phyloP scores from a whole-genome alignment of 1,140 invertebrate species.

The Drosophila kepulauana region DNA sequence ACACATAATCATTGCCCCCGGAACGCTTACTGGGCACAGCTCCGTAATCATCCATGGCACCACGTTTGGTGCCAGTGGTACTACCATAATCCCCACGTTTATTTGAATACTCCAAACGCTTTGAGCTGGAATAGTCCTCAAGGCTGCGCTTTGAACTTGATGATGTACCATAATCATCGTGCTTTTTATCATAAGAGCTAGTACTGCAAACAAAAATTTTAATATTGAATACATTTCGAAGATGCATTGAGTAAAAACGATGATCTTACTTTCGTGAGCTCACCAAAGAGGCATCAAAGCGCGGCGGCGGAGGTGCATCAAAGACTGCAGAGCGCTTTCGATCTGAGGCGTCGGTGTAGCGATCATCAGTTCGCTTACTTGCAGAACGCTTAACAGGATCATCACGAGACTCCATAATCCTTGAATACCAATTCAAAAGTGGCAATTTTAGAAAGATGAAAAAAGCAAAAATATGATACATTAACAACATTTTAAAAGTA shows the following conservation, averaged over 20 bases:
- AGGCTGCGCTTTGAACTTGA: constrained; percentile 63
- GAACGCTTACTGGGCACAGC: constrained; percentile 72
- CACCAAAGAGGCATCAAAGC: constrained; percentile 78
- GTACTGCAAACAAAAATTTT: constrained; percentile 30
- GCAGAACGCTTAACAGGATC: constrained; percentile 85
- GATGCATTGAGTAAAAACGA: not conserved
- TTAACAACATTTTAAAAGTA: constrained; percentile 33
- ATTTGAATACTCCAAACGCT: constrained; percentile 71
- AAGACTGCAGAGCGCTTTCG: constrained; percentile 85
- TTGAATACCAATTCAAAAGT: constrained; percentile 33
- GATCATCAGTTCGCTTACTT: constrained; percentile 83
- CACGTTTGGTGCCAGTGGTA: constrained; percentile 64
- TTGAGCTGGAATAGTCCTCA: constrained; percentile 74
- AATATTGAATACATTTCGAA: constrained; percentile 5
- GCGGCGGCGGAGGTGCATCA: constrained; percentile 85
- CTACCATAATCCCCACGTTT: constrained; percentile 72
- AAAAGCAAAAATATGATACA: constrained; percentile 38
- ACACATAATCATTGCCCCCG: constrained; percentile 64
- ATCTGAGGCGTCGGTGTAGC: constrained; percentile 81
- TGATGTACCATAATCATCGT: constrained; percentile 75
- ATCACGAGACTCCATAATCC: constrained; percentile 84
- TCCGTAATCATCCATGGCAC: constrained; percentile 74
- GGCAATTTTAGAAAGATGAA: constrained; percentile 64
- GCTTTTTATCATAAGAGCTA: constrained; percentile 77
- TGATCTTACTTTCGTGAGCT: constrained; percentile 71